Percentiles rank a stretch among this genome's conserved stretches.
These are phyloP conservation scores for Drosophila aff. DNA, from an alignment of 1,140 invertebrate genomes.

Conservation along the genomic window DNA sequence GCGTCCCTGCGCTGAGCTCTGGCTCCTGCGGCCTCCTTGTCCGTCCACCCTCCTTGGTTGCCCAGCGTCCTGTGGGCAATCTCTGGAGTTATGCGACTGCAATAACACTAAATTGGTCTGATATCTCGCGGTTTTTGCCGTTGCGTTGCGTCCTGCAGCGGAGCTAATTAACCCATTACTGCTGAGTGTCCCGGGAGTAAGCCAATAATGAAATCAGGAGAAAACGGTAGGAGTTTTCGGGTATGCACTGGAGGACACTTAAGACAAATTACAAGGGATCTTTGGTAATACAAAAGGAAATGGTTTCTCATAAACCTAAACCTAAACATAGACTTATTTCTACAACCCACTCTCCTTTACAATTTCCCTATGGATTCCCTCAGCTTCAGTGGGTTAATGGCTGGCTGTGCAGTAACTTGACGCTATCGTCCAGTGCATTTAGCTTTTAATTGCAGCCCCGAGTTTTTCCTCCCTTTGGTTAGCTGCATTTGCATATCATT, in stretches of 20 bases:
- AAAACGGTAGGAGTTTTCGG: not conserved
- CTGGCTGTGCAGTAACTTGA: constrained; percentile 41
- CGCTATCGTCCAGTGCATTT: constrained; percentile 74
- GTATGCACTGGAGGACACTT: not conserved
- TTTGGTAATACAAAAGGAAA: not conserved
- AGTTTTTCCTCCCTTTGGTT: constrained; percentile 50
- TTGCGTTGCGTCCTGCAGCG: constrained; percentile 40
- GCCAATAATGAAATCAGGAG: constrained; percentile 18
- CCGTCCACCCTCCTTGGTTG: constrained; percentile 7
- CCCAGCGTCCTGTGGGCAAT: constrained; percentile 67
- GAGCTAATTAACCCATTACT: constrained; percentile 66
- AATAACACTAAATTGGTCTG: constrained; percentile 82
- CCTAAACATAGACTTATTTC: not conserved
- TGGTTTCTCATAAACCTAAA: too few species aligned
- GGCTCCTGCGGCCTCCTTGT: constrained; percentile 1
- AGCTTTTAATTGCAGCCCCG: constrained; percentile 77
- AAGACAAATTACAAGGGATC: not conserved
- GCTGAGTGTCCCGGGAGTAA: constrained; percentile 6
- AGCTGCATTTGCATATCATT: constrained; percentile 78
- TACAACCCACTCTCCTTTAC: not conserved
- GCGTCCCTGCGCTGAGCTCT: constrained; percentile 8
- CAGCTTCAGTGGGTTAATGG: constrained; percentile 60
- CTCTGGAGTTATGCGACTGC: constrained; percentile 81
- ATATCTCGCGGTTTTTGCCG: constrained; percentile 76
- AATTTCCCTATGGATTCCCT: not conserved